Conservation (phyloP, 2,113 vertebrate species). For the Rhadina sibilatrix region DNA sequence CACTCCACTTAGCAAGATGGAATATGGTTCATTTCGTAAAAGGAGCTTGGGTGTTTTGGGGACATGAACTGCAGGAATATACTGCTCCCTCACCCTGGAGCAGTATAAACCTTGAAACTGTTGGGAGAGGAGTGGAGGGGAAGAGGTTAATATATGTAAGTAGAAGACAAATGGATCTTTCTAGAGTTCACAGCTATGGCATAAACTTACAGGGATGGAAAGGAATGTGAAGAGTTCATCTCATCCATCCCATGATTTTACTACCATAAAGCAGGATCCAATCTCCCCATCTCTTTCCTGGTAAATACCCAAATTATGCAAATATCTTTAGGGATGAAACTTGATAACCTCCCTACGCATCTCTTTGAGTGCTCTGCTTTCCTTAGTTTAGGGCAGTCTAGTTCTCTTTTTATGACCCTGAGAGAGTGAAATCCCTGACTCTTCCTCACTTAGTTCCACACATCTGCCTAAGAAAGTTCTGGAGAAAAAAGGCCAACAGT, state of each 20-base stretch:
- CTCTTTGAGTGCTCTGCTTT: neutral
- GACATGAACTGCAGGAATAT: neutral
- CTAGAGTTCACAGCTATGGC: neutral
- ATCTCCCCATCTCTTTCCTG: neutral
- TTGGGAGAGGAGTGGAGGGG: fast-evolving
- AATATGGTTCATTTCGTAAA: neutral
- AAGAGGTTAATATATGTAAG: neutral
- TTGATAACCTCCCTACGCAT: neutral
- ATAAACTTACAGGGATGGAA: neutral
- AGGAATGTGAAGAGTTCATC: neutral
- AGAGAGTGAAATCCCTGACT: neutral
- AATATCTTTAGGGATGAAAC: neutral
- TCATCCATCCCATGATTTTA: neutral
- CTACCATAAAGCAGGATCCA: neutral
- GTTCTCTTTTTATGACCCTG: neutral
- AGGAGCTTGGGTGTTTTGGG: neutral
- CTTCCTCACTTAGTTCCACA: neutral
- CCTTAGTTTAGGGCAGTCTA: neutral
- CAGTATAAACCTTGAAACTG: neutral
- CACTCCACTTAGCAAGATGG: neutral
- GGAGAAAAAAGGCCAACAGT: neutral
- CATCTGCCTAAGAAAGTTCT: neutral
- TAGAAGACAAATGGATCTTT: neutral
- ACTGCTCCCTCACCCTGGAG: neutral
- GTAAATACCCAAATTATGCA: neutral